phyloP scores from a whole-genome alignment of 2,113 vertebrate species.

The Thunnus maccoyii region DNA sequence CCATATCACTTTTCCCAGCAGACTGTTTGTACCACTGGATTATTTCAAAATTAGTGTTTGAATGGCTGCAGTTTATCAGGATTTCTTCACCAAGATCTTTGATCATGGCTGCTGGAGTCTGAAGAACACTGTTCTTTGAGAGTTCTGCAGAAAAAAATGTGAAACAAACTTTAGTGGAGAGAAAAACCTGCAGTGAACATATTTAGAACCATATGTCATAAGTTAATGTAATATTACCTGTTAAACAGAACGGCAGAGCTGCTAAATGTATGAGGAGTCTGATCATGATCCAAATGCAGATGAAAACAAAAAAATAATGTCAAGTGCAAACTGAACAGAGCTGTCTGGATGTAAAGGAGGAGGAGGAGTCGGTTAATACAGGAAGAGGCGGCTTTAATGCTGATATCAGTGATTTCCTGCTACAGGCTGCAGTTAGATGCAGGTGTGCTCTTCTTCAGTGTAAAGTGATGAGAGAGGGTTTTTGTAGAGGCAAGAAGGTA shows the following conservation, averaged over 20 bases:
- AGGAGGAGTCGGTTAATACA: neutral
- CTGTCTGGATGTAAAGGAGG: neutral
- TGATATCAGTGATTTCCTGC: no score
- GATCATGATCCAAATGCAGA: no score
- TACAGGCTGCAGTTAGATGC: no score
- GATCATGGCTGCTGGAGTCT: conserved; percentile 48
- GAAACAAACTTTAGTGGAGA: neutral
- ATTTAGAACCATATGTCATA: neutral
- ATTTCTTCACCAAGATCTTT: conserved; percentile 11
- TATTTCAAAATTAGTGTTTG: conserved; percentile 16
- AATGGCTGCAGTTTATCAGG: conserved; percentile 53
- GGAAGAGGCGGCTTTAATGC: neutral
- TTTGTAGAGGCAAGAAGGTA: no score
- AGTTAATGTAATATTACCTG: no score
- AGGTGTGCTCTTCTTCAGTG: no score
- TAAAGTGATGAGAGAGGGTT: no score
- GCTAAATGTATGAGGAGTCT: no score
- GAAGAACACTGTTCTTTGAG: neutral
- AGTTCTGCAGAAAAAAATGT: conserved; percentile 7
- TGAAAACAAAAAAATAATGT: no score
- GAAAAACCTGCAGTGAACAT: neutral
- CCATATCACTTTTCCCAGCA: conserved; percentile 12
- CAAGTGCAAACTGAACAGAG: neutral
- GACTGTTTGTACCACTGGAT: conserved; percentile 62
- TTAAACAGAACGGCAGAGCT: no score